Evolutionary conservation across 92 coral and sea anemone genomes (phyloP).

Genomic region (Siderastrea siderea): DNA sequence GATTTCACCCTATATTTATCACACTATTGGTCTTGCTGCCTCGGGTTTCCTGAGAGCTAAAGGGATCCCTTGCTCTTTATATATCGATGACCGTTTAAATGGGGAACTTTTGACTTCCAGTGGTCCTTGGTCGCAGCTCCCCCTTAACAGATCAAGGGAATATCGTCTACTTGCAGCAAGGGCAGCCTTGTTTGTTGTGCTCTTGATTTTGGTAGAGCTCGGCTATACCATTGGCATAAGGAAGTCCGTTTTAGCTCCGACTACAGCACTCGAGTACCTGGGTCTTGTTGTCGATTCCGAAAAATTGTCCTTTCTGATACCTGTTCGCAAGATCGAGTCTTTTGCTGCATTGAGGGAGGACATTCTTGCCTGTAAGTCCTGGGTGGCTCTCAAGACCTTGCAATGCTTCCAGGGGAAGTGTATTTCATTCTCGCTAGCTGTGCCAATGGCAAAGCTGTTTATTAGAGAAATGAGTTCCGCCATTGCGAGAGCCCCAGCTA

Average conservation of each 20-base stretch:
- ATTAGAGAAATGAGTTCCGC: constrained; percentile 2
- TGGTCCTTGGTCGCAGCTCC: constrained; percentile 43
- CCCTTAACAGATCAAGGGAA: constrained; percentile 10
- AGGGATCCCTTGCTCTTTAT: constrained; percentile 36
- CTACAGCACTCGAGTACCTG: constrained; percentile 19
- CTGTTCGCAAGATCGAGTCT: constrained; percentile 20
- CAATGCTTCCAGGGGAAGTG: constrained; percentile 29
- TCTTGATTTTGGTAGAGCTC: constrained; percentile 30
- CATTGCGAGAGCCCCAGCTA: background rate
- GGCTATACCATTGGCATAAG: constrained; percentile 45
- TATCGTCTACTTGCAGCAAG: constrained; percentile 13
- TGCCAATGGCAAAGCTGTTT: constrained; percentile 10
- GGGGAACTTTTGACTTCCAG: constrained; percentile 34
- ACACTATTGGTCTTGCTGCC: constrained; percentile 30
- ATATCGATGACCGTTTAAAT: constrained; percentile 47
- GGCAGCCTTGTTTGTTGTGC: constrained; percentile 39
- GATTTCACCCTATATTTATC: constrained; percentile 31
- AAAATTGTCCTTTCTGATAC: constrained; percentile 22
- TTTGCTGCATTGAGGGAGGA: constrained; percentile 32
- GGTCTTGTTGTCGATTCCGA: constrained; percentile 33
- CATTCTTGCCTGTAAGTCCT: constrained; percentile 1
- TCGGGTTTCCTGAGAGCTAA: constrained; percentile 16
- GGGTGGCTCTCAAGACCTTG: constrained; percentile 35
- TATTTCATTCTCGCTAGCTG: constrained; percentile 16
- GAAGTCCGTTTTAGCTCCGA: constrained; percentile 39